A percentile compares a stretch with the other conserved stretches of the same genome.
Evolutionary conservation across 2,797 vertebrate species (phyloP).

Genomic region (Antennarius maculatus): DNA sequence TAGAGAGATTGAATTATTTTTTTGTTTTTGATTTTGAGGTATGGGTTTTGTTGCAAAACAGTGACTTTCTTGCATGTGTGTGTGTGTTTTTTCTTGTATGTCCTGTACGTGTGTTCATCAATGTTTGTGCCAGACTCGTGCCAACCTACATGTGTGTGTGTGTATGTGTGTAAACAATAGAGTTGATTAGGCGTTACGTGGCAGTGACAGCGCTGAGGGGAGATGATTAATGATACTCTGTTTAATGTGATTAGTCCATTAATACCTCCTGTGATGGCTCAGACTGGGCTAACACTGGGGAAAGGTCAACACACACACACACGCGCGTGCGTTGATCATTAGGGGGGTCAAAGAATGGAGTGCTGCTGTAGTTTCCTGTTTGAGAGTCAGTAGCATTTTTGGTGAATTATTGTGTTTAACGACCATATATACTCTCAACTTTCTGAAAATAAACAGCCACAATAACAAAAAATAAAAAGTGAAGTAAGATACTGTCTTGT

Average conservation of each 20-base stretch:
- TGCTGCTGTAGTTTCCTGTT: constrained; percentile 48
- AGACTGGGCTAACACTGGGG: constrained; percentile 70
- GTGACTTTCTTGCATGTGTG: constrained; percentile 9
- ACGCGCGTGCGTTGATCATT: constrained; percentile 50
- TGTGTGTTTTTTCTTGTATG: constrained; percentile 4
- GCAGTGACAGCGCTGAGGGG: constrained; percentile 76
- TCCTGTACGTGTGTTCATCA: constrained; percentile 25
- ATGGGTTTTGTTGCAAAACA: background rate
- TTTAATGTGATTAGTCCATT: constrained; percentile 85
- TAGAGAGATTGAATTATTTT: background rate
- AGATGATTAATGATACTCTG: constrained; percentile 84
- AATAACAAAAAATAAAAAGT: too few relatives aligned
- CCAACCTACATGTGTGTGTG: constrained; percentile 35
- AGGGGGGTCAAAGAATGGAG: constrained; percentile 65
- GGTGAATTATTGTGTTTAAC: constrained; percentile 16
- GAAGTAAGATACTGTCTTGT: too few relatives aligned
- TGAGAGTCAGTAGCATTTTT: constrained; percentile 46
- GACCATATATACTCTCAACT: background rate
- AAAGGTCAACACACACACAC: constrained; percentile 72
- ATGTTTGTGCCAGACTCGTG: constrained; percentile 47
- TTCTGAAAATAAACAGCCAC: too few relatives aligned
- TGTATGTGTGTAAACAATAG: constrained; percentile 77
- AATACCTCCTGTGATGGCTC: constrained; percentile 81
- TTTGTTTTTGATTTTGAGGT: background rate
- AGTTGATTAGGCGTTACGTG: constrained; percentile 79